phyloP scores from a whole-genome alignment of 1,140 invertebrate genomes.

The Rhagoletis zephyria region DNA sequence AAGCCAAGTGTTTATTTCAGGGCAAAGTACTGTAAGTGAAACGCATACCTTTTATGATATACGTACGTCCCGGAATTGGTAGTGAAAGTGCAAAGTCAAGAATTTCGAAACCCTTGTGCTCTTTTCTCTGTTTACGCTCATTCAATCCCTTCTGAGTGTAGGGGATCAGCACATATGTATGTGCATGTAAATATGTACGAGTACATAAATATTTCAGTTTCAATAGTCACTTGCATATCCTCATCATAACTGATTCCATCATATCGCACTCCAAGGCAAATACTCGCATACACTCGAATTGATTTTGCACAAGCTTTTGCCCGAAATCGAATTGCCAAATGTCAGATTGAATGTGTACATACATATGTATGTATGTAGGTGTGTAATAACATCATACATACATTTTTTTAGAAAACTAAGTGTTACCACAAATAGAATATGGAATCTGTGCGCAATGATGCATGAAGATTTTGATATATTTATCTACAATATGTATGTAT shows the following conservation, averaged over 20 bases:
- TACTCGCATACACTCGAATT: conserved; percentile 15
- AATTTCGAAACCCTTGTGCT: neutral
- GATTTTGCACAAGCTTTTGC: conserved; percentile 12
- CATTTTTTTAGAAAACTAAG: neutral
- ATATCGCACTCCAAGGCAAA: conserved; percentile 22
- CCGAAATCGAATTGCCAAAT: conserved; percentile 15
- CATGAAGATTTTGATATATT: neutral
- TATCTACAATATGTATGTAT: neutral
- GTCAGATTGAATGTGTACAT: neutral
- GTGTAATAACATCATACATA: neutral
- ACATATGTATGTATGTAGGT: neutral
- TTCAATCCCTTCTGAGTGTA: no score
- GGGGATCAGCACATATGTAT: neutral
- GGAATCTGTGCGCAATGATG: neutral
- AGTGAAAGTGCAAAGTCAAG: neutral
- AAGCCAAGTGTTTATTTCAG: no score
- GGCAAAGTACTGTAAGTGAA: neutral
- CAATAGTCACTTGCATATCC: conserved; percentile 24
- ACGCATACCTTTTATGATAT: neutral
- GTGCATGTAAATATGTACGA: neutral
- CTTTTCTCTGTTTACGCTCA: neutral
- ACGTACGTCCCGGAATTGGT: neutral
- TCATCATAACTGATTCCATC: conserved; percentile 22
- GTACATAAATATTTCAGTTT: conserved; percentile 23
- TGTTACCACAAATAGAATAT: neutral